phyloP scores from a whole-genome alignment of 1,140 invertebrate genomes.

The Drosophila watanabei region DNA sequence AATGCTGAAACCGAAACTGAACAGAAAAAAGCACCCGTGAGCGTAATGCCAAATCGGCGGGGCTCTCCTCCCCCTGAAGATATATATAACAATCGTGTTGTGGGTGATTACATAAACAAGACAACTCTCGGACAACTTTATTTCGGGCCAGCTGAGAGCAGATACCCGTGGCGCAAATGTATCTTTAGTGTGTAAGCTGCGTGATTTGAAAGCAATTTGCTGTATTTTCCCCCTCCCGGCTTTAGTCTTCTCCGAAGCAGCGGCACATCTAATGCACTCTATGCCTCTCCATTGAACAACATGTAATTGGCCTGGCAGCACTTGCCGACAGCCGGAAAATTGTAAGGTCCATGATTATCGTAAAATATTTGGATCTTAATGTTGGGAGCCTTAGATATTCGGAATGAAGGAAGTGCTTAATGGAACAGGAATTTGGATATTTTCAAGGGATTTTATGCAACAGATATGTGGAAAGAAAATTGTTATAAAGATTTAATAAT shows the following conservation, averaged over 20 bases:
- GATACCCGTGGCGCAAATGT: constrained; percentile 37
- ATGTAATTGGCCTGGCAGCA: constrained; percentile 39
- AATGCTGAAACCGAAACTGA: constrained; percentile 4
- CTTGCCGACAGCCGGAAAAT: constrained; percentile 36
- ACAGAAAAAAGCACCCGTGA: constrained; percentile 20
- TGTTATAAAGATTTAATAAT: too few relatives aligned
- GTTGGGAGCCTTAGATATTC: not conserved
- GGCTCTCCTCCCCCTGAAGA: constrained; percentile 3
- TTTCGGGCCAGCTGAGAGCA: constrained; percentile 48
- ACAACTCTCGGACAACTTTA: constrained; percentile 73
- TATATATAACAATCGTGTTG: constrained; percentile 76
- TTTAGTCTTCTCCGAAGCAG: not conserved
- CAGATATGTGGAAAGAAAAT: not conserved
- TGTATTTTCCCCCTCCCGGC: constrained; percentile 36
- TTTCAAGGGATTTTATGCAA: not conserved
- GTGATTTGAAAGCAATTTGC: constrained; percentile 76
- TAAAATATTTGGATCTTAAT: constrained; percentile 33
- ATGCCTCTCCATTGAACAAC: constrained; percentile 13
- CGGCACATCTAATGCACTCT: constrained; percentile 20
- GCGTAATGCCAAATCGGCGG: constrained; percentile 43
- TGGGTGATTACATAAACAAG: constrained; percentile 80
- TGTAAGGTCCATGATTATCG: constrained; percentile 44
- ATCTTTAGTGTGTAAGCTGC: constrained; percentile 46
- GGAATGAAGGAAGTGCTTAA: not conserved
- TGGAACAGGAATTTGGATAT: not conserved